Evolutionary conservation across 37 sponge, comb jelly and placozoan genomes (phyloP).

Genomic region (Tethya wilhelma): DNA sequence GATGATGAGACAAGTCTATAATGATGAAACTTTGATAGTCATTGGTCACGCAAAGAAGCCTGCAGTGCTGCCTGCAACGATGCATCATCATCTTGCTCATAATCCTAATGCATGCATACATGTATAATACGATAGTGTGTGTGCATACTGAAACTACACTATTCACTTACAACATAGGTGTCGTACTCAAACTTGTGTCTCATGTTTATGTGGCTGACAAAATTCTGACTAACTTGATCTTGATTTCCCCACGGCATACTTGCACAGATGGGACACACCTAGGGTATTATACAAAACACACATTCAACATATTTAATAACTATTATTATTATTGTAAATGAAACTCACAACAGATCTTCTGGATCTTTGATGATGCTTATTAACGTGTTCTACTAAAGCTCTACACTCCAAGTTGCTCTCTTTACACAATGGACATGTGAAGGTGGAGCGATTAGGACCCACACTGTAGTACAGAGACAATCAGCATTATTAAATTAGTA

Average conservation of each 20-base stretch:
- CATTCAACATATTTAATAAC: not conserved
- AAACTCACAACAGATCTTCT: constrained; percentile 6
- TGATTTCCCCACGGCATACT: constrained; percentile 87
- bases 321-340: not conserved
- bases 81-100: constrained; percentile 69
- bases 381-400: constrained; percentile 57
- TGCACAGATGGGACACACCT: constrained; percentile 88
- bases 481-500: not conserved
- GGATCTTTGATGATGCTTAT: constrained; percentile 23
- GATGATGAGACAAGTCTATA: too few relatives aligned
- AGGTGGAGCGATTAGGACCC: constrained; percentile 53
- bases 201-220: constrained; percentile 61
- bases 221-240: constrained; percentile 62
- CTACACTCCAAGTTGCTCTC: constrained; percentile 48
- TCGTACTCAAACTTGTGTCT: constrained; percentile 88
- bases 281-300: not conserved
- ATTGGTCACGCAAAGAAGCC: constrained; percentile 37
- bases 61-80: constrained; percentile 57
- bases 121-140: not conserved
- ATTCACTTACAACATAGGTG: constrained; percentile 69
- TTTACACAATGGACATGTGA: constrained; percentile 70
- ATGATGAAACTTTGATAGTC: not conserved
- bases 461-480: too few relatives aligned
- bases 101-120: constrained; percentile 38
- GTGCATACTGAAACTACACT: not conserved